Conservation (phyloP, 2,113 vertebrate species). For the Calonectris borealis region DNA sequence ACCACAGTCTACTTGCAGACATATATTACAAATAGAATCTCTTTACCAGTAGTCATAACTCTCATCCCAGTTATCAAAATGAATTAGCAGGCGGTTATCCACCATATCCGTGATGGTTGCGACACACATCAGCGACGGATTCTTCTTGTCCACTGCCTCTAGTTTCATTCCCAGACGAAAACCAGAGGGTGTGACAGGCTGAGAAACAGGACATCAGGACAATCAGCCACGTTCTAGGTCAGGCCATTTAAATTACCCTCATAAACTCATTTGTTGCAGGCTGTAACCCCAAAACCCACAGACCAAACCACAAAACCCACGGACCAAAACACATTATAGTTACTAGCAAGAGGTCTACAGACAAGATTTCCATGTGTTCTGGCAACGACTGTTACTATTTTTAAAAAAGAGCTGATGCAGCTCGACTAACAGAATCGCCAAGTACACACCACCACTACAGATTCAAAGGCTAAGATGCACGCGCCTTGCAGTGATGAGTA, state of each 20-base stretch:
- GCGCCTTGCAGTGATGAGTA: rapidly evolving
- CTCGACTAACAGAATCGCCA: neutral
- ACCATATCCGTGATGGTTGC: constrained; percentile 84
- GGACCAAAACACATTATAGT: neutral
- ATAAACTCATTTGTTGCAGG: neutral
- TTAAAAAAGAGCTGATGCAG: neutral
- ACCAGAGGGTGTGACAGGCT: constrained; percentile 88
- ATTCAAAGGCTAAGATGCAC: neutral
- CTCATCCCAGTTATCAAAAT: constrained; percentile 91
- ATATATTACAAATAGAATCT: neutral
- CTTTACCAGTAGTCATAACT: constrained; percentile 89
- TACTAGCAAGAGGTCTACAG: neutral
- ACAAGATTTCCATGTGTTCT: neutral
- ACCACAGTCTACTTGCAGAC: neutral
- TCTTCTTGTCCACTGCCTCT: constrained; percentile 89
- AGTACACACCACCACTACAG: neutral
- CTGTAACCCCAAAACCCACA: neutral
- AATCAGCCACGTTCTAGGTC: neutral
- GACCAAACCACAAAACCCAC: neutral
- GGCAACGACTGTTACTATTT: neutral
- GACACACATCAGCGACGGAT: constrained; percentile 83
- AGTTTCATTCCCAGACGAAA: constrained; percentile 92
- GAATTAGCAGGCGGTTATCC: constrained; percentile 87
- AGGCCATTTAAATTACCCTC: neutral
- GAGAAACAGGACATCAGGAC: neutral